Base-by-base conservation (phyloP, 2,113 vertebrate genomes). In the Myodes glareolus region DNA sequence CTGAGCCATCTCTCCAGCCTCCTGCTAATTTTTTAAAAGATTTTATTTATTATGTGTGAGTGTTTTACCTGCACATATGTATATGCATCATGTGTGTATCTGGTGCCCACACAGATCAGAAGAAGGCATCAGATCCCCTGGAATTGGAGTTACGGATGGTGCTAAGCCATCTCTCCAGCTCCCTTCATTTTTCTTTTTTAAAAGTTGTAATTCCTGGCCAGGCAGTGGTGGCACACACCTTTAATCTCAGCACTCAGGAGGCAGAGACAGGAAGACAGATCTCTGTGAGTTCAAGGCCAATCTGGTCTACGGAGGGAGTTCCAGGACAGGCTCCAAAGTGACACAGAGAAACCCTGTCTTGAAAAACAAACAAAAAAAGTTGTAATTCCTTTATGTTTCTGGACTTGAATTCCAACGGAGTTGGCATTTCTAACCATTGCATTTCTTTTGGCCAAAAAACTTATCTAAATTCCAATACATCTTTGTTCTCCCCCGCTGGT, bases 371-470 rank as follows among this genome's bases (percentile, higher is more conserved):
- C 52, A 16, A 55, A 55, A 55, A 55, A 23, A 33, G 58, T 97
- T 76, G 78, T 21, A 70, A 81, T 91, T 89, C 19, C 47, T 67
- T 87, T 96, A 25, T 6, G 89, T 8, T 95, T 94, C 17, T 68
- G 10, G 63, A 47, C 68, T 84, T 93, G 91, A 58, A 33, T 87
- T 70, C 31, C 68, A 84, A 8, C 45, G 19, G 25, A 7, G 16
- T 75, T 90, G 29, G 33, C 77, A 88, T 91, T 88, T 87, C 93
- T 27, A 80, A 73, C 23, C 77, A 95, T 2, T 47, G 50, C 58
- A 45, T 94, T 92, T 90, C 65, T 91, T 92, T 39, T 65, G 42
- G 29, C 33, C 76, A 94, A 93, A 33, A 45, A 96, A 94, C 88
- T 52, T 65, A 95, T 31, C 65, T 17, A 77, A 82, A 42, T 72